Base-by-base conservation (phyloP, 2,888 invertebrate species). In the Syrphus vitripennis region DNA sequence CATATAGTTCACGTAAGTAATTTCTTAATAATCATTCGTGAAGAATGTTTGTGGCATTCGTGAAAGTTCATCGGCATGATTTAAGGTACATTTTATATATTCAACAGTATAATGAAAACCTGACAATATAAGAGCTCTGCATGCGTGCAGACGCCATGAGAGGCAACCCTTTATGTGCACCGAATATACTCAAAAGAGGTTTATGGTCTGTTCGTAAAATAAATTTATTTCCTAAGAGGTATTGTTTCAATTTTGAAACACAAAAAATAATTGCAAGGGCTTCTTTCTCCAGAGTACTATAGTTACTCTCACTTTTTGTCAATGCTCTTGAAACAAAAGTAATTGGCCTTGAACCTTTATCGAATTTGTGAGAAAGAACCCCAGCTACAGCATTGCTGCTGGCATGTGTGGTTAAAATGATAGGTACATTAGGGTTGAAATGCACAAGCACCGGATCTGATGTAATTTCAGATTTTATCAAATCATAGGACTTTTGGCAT, bases 211-310 rank as follows among this genome's bases (percentile, higher is more conserved):
- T 80, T 75, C 53, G 31, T 10, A 86, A 72, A 42, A 63, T 65
- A 31, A 88, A 87, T 9, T 14, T 45, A 29, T 86, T 78, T 14
- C 83, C 78, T 6, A 88, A 45, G 31, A 83, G 61, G 65, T 81
- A 88, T 19, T 87, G 81, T 48, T 63, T 83, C 55, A 86, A 48
- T 78, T 87, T 86, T 42, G 83, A 81, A 21, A 83, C 72, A 19
- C 48, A 77, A 72, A 86, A 87, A 34, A 87, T 59, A 0, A 76
- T 72, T 10, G 79, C 79, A 2, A 86, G 59, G 0, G 71, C 77
- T 63, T 87, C 70, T 45, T 76, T n/a, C n/a, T n/a, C n/a, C n/a
- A n/a, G n/a, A n/a, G n/a, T n/a, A n/a, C n/a, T n/a, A n/a, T n/a
- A n/a, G 34, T 57, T 77, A 19, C 9, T 61, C 40, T 77, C 69